Base-by-base conservation (phyloP, 2,888 invertebrate species). In the Dasypogon diadema region DNA sequence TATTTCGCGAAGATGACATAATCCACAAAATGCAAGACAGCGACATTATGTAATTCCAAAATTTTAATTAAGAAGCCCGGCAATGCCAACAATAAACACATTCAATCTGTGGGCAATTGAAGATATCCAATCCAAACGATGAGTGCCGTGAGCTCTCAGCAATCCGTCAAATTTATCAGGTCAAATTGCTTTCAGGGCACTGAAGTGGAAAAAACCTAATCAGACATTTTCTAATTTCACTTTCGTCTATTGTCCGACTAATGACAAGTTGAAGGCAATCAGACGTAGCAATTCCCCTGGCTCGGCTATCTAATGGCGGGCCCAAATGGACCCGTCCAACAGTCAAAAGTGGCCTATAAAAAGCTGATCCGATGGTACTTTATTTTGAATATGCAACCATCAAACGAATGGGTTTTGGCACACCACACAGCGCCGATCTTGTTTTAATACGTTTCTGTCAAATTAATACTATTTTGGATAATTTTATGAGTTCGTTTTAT, bases 1-100 rank as follows among this genome's bases (percentile, higher is more conserved):
- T 60, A 60, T 60, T 60, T 60, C 18, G 60, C 37, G 60, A 60
- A 60, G 60, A 60, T 60, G 60, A 60, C 60, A 60, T 60, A 60
- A 60, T 26, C 21, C 10, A 12, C 34, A 18, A 60, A 60, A 60
- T 60, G 37, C 37, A 60, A 60, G 60, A 60, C 60, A 60, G 18
- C 60, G 18, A 60, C 34, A 34, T 60, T 60, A 37, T 37, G 37
- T 60, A 60, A 60, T 16, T 42, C n/a, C 26, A 26, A 60, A 58
- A 26, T 60, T 60, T 60, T 60, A 60, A 60, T 60, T 60, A 60
- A 37, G 60, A 37, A 60, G 37, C 37, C 60, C 16, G 34, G 37
- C 60, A 60, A 42, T 37, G 60, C 60, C 60, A 37, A 60, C 60
- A 21, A 60, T 42, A 60, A 60, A 10, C 18, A 34, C 21, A 12